These are phyloP conservation scores for Agriopis aurantiaria DNA, from an alignment of 2,888 invertebrate genomes.

Conservation along the genomic window DNA sequence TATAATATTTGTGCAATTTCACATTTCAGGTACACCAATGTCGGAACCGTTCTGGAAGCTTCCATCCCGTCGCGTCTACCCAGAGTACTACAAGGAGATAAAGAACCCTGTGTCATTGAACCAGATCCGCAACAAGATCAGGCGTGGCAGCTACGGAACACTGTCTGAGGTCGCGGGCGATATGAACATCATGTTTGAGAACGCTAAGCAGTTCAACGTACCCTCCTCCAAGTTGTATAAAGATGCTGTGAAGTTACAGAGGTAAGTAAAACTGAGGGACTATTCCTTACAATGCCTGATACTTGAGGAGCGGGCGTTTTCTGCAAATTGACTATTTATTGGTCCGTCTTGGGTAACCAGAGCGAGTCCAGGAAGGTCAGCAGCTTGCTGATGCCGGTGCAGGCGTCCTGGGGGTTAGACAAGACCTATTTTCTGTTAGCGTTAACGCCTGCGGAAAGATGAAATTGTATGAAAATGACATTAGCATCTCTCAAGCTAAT, in stretches of 20 bases:
- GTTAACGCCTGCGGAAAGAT: too few species aligned
- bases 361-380: too few species aligned
- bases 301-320: too few species aligned
- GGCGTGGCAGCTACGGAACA: conserved; percentile 93
- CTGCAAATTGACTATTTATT: too few species aligned
- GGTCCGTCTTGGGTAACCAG: too few species aligned
- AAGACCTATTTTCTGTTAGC: too few species aligned
- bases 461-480: too few species aligned
- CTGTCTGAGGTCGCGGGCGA: conserved; percentile 96
- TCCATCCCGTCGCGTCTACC: conserved; percentile 96
- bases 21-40: conserved; percentile 89
- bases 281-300: too few species aligned
- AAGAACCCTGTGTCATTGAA: conserved; percentile 97
- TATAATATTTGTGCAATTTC: too few species aligned
- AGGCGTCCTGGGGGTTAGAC: too few species aligned
- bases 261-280: conserved; percentile 63
- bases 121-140: conserved; percentile 95
- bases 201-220: conserved; percentile 95
- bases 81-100: conserved; percentile 99
- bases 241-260: conserved; percentile 94
- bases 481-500: too few species aligned
- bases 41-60: conserved; percentile 97
- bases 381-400: too few species aligned
- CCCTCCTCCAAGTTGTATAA: conserved; percentile 93
- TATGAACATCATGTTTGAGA: conserved; percentile 98